Evolutionary conservation across 2,888 invertebrate genomes (phyloP), one percentile per base, ranked within the genome.

Genomic region (Drosophila ustulata): DNA sequence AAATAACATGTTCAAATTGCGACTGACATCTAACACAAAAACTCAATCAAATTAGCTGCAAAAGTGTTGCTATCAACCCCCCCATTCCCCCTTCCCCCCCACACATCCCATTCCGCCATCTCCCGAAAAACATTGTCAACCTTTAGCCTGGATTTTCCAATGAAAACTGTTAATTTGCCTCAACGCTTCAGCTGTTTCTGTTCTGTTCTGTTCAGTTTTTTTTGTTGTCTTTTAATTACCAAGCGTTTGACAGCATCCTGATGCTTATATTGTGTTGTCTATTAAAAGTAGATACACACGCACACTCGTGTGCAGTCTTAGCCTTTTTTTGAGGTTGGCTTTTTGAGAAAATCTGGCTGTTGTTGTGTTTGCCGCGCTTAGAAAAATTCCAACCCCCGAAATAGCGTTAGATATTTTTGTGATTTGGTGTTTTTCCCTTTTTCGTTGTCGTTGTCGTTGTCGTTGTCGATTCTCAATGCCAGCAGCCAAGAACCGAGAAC

Each of bases 201-300:
- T 18, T 18, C 18, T 18, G 18, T n/a, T n/a, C 39, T 49, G 62
- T 18, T 18, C 18, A 18, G 18, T 18, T 26, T 30, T 55, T 13
- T 37, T 58, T 56, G 30, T 47, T 72, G 9, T 63, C 58, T 82
- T 83, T 83, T 85, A 85, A 85, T 85, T 85, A 88, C 79, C 84
- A 86, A 85, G 79, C 72, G 83, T 86, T 86, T 88, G 88, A 83
- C 83, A 83, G 85, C 86, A 85, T 80, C 88, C 83, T 86, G 77
- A 82, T 88, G 78, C 77, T 77, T 79, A 71, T 70, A 56, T 59
- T 74, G 70, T 74, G 74, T 84, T 74, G 69, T 68, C 69, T 67
- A 66, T 69, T 65, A 49, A 67, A 39, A 49, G 49, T 47, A 66
- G 25, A 69, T 52, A 67, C 51, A 79, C 61, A 72, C 52, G 53